These are phyloP conservation scores for Ardeotis arabs DNA, from an alignment of 2,113 vertebrate species.

Conservation along the genomic window DNA sequence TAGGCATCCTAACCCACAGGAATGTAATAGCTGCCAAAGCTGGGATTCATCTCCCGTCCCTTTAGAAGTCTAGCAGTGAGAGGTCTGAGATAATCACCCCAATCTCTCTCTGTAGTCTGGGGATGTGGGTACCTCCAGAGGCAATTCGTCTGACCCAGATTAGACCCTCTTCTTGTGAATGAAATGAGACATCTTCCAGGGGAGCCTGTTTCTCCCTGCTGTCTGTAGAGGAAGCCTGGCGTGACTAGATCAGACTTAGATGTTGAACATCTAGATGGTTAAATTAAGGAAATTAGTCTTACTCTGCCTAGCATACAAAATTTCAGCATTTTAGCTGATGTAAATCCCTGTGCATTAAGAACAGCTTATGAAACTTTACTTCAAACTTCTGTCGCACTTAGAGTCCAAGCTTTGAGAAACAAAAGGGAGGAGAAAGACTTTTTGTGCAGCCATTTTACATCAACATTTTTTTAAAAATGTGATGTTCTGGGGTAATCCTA, in stretches of 20 bases:
- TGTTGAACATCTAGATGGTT: background rate
- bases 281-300: conserved; percentile 13
- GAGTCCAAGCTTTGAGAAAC: background rate
- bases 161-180: background rate
- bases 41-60: conserved; percentile 33
- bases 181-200: background rate
- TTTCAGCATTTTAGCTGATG: background rate
- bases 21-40: conserved; percentile 24
- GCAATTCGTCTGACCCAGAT: conserved; percentile 6
- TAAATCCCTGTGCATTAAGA: background rate
- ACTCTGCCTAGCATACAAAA: background rate
- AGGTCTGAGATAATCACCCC: conserved; percentile 52
- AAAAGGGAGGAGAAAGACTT: background rate
- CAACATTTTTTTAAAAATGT: background rate
- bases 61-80: conserved; percentile 12
- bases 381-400: background rate
- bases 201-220: background rate
- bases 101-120: conserved; percentile 5
- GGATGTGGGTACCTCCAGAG: background rate
- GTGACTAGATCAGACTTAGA: background rate
- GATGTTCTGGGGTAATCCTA: background rate
- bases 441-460: background rate
- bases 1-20: conserved; percentile 24
- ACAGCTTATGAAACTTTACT: background rate
- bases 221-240: background rate